Evolutionary conservation across 1,140 invertebrate genomes (phyloP).

Genomic region (Carposina sasakii): DNA sequence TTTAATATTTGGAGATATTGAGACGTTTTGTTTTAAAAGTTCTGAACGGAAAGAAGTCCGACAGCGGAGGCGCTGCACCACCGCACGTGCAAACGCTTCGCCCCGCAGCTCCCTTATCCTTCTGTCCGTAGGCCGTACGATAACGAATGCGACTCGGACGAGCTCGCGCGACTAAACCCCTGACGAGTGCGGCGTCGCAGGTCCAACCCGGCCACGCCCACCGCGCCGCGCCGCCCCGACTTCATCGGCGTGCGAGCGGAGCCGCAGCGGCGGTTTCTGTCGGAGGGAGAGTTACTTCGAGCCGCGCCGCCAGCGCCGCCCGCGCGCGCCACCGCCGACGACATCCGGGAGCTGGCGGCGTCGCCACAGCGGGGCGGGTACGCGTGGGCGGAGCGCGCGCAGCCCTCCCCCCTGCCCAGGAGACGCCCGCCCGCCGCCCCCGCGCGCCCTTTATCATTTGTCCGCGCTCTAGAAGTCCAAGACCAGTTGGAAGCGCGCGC

Average conservation of each 20-base stretch:
- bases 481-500: constrained; percentile 80
- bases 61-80: constrained; percentile 40
- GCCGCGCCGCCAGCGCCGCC: constrained; percentile 73
- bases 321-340: constrained; percentile 77
- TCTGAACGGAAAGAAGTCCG: constrained; percentile 44
- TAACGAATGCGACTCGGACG: constrained; percentile 67
- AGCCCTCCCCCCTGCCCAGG: constrained; percentile 72
- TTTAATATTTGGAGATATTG: too few species aligned
- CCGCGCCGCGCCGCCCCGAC: constrained; percentile 86
- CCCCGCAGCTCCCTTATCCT: constrained; percentile 67
- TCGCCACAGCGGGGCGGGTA: constrained; percentile 88
- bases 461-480: constrained; percentile 92
- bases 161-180: constrained; percentile 69
- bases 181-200: constrained; percentile 74
- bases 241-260: constrained; percentile 82
- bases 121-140: constrained; percentile 71
- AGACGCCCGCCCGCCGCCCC: constrained; percentile 79
- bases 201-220: constrained; percentile 91
- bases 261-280: constrained; percentile 88
- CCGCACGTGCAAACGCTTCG: constrained; percentile 57
- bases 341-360: constrained; percentile 84
- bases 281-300: constrained; percentile 87
- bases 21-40: constrained; percentile 19
- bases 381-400: constrained; percentile 87
- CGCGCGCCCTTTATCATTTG: constrained; percentile 91